These are phyloP conservation scores for Coendou prehensilis DNA, from an alignment of 2,797 vertebrate species.

Conservation along the genomic window DNA sequence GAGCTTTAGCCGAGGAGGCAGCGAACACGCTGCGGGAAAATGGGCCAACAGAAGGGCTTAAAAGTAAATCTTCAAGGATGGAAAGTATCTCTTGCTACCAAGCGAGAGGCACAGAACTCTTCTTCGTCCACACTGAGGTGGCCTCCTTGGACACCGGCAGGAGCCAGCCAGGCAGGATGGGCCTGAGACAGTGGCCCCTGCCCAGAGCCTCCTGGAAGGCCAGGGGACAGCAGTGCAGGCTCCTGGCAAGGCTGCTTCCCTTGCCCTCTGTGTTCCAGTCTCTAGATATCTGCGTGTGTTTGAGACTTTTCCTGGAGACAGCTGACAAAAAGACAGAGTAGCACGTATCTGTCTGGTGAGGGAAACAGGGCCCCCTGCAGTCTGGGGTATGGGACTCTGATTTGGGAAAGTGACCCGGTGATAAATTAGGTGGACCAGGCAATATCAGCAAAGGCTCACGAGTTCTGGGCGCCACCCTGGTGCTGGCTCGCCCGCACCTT, in stretches of 20 bases:
- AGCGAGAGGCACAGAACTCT: neutral
- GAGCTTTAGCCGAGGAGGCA: neutral
- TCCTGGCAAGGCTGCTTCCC: neutral
- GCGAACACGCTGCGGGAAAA: neutral
- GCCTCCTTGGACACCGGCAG: neutral
- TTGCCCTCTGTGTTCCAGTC: neutral
- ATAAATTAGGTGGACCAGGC: neutral
- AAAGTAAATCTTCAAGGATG: neutral
- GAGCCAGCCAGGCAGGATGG: no score
- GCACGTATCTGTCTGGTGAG: neutral
- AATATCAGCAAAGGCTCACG: neutral
- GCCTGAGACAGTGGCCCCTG: rapidly evolving
- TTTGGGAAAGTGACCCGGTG: neutral
- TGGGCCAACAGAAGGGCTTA: neutral
- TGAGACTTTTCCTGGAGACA: neutral
- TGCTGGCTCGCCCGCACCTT: neutral
- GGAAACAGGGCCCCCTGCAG: neutral
- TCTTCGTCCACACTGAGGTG: neutral
- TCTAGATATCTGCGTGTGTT: neutral
- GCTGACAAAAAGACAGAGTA: neutral
- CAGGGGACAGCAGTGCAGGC: neutral
- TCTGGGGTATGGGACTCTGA: neutral
- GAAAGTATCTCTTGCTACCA: neutral
- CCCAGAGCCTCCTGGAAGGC: neutral
- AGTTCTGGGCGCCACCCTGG: neutral